A percentile compares a stretch with the other conserved stretches of the same genome.
Evolutionary conservation across 53 echinoderm and acorn worm genomes (phyloP).

Genomic region (Holothuria scabra): DNA sequence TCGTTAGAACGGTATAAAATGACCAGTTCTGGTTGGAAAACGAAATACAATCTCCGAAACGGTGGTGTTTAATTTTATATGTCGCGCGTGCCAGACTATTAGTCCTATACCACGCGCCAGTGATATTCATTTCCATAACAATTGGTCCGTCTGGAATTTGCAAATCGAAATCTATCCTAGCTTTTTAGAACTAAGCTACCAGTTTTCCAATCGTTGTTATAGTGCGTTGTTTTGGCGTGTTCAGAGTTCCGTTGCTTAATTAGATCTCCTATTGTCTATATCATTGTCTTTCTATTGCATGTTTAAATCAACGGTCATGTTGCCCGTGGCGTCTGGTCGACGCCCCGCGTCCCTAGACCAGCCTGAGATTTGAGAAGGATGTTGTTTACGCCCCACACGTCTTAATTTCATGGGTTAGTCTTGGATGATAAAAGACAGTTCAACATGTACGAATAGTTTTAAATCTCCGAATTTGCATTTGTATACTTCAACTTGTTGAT

Average conservation of each 20-base stretch:
- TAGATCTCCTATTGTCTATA: constrained; percentile 29
- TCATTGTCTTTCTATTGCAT: constrained; percentile 27
- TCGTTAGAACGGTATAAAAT: no score
- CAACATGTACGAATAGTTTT: no score
- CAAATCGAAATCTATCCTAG: background rate
- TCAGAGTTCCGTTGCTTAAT: constrained; percentile 7
- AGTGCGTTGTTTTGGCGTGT: background rate
- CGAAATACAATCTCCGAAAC: no score
- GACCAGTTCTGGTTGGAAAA: no score
- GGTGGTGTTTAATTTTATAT: no score
- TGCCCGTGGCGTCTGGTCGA: constrained; percentile 15
- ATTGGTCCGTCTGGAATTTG: background rate
- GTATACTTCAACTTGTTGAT: no score
- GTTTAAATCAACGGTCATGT: constrained; percentile 33
- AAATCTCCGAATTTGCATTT: no score
- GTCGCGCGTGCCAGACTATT: constrained; percentile 9
- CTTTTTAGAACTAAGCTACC: background rate
- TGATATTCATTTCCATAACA: constrained; percentile 13
- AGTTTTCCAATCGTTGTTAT: background rate
- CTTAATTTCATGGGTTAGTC: background rate
- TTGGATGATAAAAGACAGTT: background rate
- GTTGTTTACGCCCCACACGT: constrained; percentile 7
- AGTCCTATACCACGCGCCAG: constrained; percentile 18
- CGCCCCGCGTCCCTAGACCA: background rate
- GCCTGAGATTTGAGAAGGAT: background rate